Evolutionary conservation across 2,113 vertebrate genomes (phyloP).

Genomic region (Tetrao urogallus): DNA sequence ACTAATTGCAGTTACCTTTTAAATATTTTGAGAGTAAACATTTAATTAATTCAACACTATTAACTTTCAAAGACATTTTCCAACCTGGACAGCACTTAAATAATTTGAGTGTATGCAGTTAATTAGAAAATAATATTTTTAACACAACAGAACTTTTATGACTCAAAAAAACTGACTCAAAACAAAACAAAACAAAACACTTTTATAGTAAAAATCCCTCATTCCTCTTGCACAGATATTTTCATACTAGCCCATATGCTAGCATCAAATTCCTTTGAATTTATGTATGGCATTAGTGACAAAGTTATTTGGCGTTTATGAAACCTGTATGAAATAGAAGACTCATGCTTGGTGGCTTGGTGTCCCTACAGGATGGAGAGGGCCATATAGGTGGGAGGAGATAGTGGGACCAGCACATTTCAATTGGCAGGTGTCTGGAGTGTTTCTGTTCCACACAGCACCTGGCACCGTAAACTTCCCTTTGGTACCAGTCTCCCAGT

Average conservation of each 20-base stretch:
- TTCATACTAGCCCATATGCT: background rate
- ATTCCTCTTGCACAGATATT: background rate
- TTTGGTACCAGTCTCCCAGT: background rate
- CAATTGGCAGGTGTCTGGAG: background rate
- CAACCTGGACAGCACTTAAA: background rate
- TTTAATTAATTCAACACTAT: background rate
- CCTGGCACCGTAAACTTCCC: background rate
- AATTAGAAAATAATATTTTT: background rate
- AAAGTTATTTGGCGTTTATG: background rate
- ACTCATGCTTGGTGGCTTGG: fast-evolving
- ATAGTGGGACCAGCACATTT: background rate
- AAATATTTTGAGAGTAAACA: background rate
- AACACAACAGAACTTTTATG: background rate
- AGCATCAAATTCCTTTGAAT: background rate
- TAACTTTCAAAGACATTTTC: background rate
- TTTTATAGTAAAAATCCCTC: background rate
- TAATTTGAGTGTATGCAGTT: background rate
- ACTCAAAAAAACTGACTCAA: background rate
- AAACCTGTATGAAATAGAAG: background rate
- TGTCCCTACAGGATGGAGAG: background rate
- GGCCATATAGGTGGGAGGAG: background rate
- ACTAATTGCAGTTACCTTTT: background rate
- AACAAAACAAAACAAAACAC: background rate
- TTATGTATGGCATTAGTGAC: background rate
- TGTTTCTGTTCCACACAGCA: background rate